Evolutionary conservation across 2,888 invertebrate genomes (phyloP).

Genomic region (Rhamphomyia laevipes): DNA sequence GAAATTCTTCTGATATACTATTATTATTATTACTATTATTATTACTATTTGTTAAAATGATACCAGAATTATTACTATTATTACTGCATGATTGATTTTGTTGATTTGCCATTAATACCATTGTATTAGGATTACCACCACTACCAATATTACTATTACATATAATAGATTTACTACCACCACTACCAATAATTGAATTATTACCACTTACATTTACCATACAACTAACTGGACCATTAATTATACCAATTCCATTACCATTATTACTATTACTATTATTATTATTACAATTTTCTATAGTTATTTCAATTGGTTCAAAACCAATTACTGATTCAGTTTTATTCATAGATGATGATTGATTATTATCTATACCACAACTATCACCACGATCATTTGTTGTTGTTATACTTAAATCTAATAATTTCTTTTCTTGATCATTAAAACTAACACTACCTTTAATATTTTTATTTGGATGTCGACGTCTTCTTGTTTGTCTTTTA

Average conservation of each 20-base stretch:
- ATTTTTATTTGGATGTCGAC: conserved; percentile 49
- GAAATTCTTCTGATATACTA: conserved; percentile 36
- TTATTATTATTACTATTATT: background rate
- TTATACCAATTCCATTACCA: conserved; percentile 14
- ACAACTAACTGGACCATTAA: conserved; percentile 4
- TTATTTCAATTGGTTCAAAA: conserved; percentile 49
- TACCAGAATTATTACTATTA: background rate
- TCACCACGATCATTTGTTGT: conserved; percentile 50
- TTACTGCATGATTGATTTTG: background rate
- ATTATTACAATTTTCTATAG: conserved; percentile 41
- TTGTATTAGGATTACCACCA: conserved; percentile 18
- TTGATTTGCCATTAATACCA: background rate
- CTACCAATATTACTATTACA: conserved; percentile 15
- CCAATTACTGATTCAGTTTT: conserved; percentile 42
- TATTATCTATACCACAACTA: conserved; percentile 51
- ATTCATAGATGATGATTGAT: conserved; percentile 43
- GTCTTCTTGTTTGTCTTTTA: conserved; percentile 39
- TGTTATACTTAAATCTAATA: conserved; percentile 67
- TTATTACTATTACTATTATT: conserved; percentile 17
- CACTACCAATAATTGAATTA: conserved; percentile 7
- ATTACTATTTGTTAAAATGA: background rate
- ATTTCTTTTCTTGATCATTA: conserved; percentile 78
- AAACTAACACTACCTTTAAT: conserved; percentile 70
- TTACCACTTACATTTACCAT: conserved; percentile 1
- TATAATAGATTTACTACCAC: conserved; percentile 10